Base-by-base conservation (phyloP, 2,113 vertebrate species). In the Suncus etruscus region DNA sequence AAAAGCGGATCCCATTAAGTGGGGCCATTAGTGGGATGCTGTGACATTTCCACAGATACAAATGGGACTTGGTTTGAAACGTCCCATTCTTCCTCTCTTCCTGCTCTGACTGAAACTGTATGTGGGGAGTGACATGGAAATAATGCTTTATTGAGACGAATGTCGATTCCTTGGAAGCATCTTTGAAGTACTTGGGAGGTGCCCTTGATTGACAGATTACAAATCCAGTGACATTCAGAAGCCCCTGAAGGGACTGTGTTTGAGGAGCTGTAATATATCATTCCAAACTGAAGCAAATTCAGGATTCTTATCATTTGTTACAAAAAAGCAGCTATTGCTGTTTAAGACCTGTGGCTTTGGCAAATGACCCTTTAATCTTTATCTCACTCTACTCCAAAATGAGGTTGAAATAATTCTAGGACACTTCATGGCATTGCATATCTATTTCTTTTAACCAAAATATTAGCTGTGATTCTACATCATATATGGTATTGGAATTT, bases 181-280 rank as follows among this genome's bases (percentile, higher is more conserved):
- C 63, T n/a, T 11, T 32, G 22, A 18, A 48, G 32, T 18, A 27
- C 48, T 78, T 78, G 2, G 45, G 51, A 65, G 15, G 86, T 83
- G 18, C 22, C 73, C 22, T 89, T 84, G 87, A 85, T 91, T 73
- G 85, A 88, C 50, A 84, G 45, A 75, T 86, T 88, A 70, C 86
- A 88, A 86, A 80, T n/a, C 45, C 29, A 6, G 73, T 24, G 50
- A 79, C 79, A 61, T 61, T 78, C 39, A 78, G 81, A 14, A 90
- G 45, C 20, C 50, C 70, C 82, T 10, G 6, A 25, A 27, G 61
- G 51, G 75, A 4, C 48, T 78, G 11, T 18, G 20, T 66, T 78
- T 66, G 45, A 75, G 29, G 9, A 63, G 47, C 39, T 61, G 0
- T 20, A 88, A 61, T 84, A 16, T 72, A 24, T 95, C 77, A 83